Percentiles rank a stretch among this genome's conserved stretches.
These are phyloP conservation scores for Prenolepis imparis DNA, from an alignment of 2,888 invertebrate species.

Conservation along the genomic window DNA sequence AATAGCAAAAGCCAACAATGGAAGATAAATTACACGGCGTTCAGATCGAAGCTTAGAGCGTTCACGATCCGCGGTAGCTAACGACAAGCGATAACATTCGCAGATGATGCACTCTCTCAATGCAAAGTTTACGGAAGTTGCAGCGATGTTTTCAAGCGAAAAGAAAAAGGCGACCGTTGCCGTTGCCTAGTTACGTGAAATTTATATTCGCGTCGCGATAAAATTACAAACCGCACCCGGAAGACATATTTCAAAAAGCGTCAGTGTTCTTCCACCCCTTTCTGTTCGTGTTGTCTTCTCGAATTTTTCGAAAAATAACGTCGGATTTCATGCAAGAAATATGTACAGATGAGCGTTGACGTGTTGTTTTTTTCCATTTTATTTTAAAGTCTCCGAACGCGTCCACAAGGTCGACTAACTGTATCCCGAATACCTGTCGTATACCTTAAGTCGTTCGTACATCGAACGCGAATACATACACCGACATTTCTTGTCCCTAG, in stretches of 20 bases:
- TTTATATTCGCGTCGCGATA: slow-evolving; percentile 64
- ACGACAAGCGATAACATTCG: slow-evolving; percentile 38
- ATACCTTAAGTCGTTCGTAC: slow-evolving; percentile 10
- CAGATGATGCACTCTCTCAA: slow-evolving; percentile 20
- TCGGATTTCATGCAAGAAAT: slow-evolving; percentile 71
- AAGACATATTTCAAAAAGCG: slow-evolving; percentile 65
- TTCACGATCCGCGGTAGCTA: slow-evolving; percentile 31
- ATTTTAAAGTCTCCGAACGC: slow-evolving; percentile 72
- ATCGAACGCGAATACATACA: slow-evolving; percentile 21
- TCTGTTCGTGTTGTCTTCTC: slow-evolving; percentile 55
- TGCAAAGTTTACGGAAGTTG: slow-evolving; percentile 4
- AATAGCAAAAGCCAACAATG: slow-evolving; percentile 38
- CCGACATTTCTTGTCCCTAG: slow-evolving; percentile 8
- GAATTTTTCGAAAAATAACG: slow-evolving; percentile 47
- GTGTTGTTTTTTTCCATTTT: slow-evolving; percentile 62
- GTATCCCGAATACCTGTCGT: slow-evolving; percentile 73
- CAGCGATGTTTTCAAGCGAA: slow-evolving; percentile 24
- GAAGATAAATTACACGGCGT: slow-evolving; percentile 38
- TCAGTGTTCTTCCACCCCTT: slow-evolving; percentile 10
- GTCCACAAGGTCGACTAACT: slow-evolving; percentile 83
- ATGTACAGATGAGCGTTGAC: slow-evolving; percentile 71
- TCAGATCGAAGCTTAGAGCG: slow-evolving; percentile 26
- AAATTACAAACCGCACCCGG: slow-evolving; percentile 65
- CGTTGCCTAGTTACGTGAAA: slow-evolving; percentile 42
- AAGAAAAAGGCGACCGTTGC: slow-evolving; percentile 40